Evolutionary conservation across 2,797 vertebrate genomes (phyloP), one percentile per base, ranked within the genome.

Genomic region (Gymnodraco acuticeps): DNA sequence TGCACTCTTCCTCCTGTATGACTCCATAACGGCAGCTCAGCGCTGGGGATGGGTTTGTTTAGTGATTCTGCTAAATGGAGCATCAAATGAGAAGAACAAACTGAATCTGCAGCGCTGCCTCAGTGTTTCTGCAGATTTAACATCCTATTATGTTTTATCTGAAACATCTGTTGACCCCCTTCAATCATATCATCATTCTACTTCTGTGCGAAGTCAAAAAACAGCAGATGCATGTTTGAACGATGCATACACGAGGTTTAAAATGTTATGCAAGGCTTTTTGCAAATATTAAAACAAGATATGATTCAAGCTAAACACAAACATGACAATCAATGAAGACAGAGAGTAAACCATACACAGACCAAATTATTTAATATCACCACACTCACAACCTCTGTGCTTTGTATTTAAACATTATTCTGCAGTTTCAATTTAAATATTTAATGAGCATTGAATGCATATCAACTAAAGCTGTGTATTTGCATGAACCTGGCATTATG

Each of bases 61-160:
- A 80, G 78, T 55, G 54, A 74, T 89, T 79, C 87, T 92, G 92
- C 77, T 93, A 91, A 94, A 92, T 90, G 86, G 89, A 91, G 93
- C 87, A 86, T 90, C 81, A 93, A 88, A 91, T 78, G 84, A 89
- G 78, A 52, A 80, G 84, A 85, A 61, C 73, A 61, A 83, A 77
- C 62, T 75, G 67, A 56, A 58, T 83, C 38, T 77, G 82, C 66
- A 31, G 77, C 76, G 77, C 69, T 33, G 20, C 53, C 38, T 81
- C 75, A 1, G 3, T 8, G 17, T 51, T 65, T 51, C 5, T 46
- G 33, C 27, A 45, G 33, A 58, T 46, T 52, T 47, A 15, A 33
- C 53, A 73, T 54, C 52, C 52, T 33, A 14, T 75, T 70, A 27
- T 59, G 63, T 64, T 82, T 77, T 52, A n/a, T 63, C 70, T 68